Evolutionary conservation across 2,113 vertebrate species (phyloP).

Genomic region (Syngnathus typhle): DNA sequence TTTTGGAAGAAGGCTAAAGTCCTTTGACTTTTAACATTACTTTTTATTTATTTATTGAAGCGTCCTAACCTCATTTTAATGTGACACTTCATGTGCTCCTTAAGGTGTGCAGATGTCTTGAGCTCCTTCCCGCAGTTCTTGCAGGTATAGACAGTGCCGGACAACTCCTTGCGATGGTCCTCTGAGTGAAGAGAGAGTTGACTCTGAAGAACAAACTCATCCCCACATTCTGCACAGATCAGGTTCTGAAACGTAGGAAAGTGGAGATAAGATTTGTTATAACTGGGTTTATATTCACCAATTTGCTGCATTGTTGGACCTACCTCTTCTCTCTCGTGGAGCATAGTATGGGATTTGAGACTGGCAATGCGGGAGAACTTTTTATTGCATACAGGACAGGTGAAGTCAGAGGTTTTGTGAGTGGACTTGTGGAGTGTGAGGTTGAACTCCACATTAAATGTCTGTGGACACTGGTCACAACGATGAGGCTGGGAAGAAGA

Average conservation of each 20-base stretch:
- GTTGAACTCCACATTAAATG: constrained; percentile 97
- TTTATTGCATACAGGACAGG: constrained; percentile 90
- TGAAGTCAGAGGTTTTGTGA: constrained; percentile 83
- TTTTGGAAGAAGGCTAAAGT: not conserved
- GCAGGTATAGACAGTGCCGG: constrained; percentile 76
- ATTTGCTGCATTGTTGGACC: constrained; percentile 6
- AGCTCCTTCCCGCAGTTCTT: constrained; percentile 86
- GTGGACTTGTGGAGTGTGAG: constrained; percentile 93
- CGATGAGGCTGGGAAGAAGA: constrained; percentile 80
- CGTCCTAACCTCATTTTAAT: constrained; percentile 81
- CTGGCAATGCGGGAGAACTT: constrained; percentile 94
- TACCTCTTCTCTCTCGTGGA: constrained; percentile 97
- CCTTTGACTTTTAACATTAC: not conserved
- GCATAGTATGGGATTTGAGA: constrained; percentile 95
- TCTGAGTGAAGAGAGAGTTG: constrained; percentile 89
- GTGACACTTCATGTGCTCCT: constrained; percentile 90
- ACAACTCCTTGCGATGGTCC: constrained; percentile 89
- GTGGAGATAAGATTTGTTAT: not conserved
- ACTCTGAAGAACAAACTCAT: constrained; percentile 95
- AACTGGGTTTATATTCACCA: not conserved
- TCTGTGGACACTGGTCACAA: constrained; percentile 90
- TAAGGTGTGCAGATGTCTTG: constrained; percentile 77
- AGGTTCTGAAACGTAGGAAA: constrained; percentile 75
- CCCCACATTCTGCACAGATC: constrained; percentile 93
- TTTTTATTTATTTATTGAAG: not conserved